Base-by-base conservation (phyloP, 2,113 vertebrate genomes). In the Ochotona princeps region DNA sequence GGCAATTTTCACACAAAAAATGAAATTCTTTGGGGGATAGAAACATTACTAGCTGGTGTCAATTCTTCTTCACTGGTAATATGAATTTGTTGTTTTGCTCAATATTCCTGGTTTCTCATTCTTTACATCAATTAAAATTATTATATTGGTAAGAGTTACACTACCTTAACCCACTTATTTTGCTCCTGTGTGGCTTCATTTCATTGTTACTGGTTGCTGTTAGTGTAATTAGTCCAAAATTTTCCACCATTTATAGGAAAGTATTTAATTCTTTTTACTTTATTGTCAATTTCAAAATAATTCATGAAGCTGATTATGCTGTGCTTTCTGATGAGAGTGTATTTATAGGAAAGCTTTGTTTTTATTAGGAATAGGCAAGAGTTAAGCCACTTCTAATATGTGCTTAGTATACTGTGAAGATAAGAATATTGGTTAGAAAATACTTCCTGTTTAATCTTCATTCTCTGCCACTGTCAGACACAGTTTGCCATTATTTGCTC, bases 211-310 rank as follows among this genome's bases (percentile, higher is more conserved):
- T 26, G 11, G 0, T 83, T 83, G 61, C 47, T 30, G 8, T 57
- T 54, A 13, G 26, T 25, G 70, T 76, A 83, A 83, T 63, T 15
- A 70, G 18, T 51, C 3, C 51, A 15, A 82, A n/a, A 5, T 35
- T 93, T 74, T 65, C 26, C 32, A 67, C 18, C 11, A 79, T 87
- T 44, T 32, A 74, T 44, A 84, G 85, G 9, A 84, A 91, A 90
- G 72, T 26, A 80, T 28, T 2, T 9, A 54, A 6, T 61, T 76
- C 30, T 66, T 17, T 12, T 73, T 73, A 73, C 82, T 85, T 91
- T 66, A 65, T 2, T 84, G 25, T 65, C 38, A 92, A 72, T 47
- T 89, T 91, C 1, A 49, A 86, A 88, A 75, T 1, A 75, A 75
- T 76, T 49, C 15, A 70, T 72, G 54, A 69, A 32, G 2, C 23